Base-by-base conservation (phyloP, 2,888 invertebrate genomes). In the Oligia latruncula region DNA sequence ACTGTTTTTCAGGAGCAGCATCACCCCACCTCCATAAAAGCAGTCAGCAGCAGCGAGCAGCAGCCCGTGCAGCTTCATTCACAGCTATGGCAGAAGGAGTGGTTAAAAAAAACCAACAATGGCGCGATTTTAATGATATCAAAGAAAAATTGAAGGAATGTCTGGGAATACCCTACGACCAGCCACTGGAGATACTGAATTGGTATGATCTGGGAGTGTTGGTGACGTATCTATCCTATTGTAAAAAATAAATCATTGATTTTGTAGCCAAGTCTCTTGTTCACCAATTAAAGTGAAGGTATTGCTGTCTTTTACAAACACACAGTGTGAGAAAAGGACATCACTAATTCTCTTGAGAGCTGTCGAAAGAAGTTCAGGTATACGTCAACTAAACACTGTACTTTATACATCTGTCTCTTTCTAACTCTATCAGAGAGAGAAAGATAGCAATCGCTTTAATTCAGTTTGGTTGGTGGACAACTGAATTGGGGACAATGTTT, bases 161-260 rank as follows among this genome's bases (percentile, higher is more conserved):
- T 23, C n/a, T 58, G 23, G 58, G 58, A 58, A 23, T 58, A 58
- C n/a, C 23, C 1, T 11, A 9, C 4, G 58, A 58, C 1, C 0
- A 58, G 2, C 23, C 23, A 11, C 23, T 58, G 5, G 58, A n/a
- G n/a, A 58, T 58, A 4, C 4, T 9, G 23, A 58, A 11, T 58
- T 58, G 58, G 58, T 23, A 8, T 58, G 58, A 58, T 11, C 11
- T 58, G 58, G n/a, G 1, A 0, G 0, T 58, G 23, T 4, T 58
- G n/a, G 23, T 11, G 3, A 4, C 0, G 3, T 23, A 23, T 11
- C 58, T 58, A 23, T 1, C 0, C 0, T 23, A 23, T 0, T 58
- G 3, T 9, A 58, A 23, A 58, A 58, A 23, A 58, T 58, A 58
- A 58, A 58, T 58, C 9, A 58, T 58, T 58, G 58, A n/a, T 58